A percentile compares a stretch with the other conserved stretches of the same genome.
phyloP scores from a whole-genome alignment of 2,797 vertebrate species.

The Phoeniculus purpureus region DNA sequence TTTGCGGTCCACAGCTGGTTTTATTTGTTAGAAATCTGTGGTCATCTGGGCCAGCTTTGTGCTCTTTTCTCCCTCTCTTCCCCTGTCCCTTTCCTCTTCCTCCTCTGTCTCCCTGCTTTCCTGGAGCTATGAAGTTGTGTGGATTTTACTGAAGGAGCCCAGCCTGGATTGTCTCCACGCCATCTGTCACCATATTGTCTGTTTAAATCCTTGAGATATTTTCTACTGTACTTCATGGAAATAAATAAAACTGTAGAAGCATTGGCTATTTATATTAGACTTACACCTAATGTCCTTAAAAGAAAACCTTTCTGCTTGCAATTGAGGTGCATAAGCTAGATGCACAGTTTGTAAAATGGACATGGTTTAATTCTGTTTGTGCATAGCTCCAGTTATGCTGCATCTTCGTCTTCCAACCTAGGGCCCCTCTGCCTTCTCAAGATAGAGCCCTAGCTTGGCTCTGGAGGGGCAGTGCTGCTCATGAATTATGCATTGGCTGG shows the following conservation, averaged over 20 bases:
- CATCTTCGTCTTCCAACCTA: rapidly evolving
- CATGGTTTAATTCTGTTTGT: neutral
- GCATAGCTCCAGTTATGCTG: neutral
- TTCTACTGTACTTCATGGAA: slow-evolving; percentile 23
- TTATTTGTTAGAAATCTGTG: neutral
- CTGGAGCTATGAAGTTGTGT: slow-evolving; percentile 29
- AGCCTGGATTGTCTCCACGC: slow-evolving; percentile 49
- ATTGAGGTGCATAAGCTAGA: neutral
- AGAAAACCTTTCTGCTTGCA: neutral
- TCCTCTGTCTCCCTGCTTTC: neutral
- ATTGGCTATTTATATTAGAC: slow-evolving; percentile 42
- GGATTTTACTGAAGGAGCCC: slow-evolving; percentile 39
- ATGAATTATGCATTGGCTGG: neutral
- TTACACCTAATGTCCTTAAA: slow-evolving; percentile 18
- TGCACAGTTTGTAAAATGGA: neutral
- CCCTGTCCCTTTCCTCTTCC: neutral
- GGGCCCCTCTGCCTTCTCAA: neutral
- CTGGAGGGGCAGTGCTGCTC: neutral
- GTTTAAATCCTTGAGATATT: slow-evolving; percentile 58
- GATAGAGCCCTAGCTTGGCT: neutral
- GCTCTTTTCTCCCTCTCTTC: neutral
- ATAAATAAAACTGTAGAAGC: slow-evolving; percentile 19
- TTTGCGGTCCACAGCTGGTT: neutral
- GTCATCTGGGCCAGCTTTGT: neutral
- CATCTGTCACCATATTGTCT: slow-evolving; percentile 65